Percentiles rank a stretch among this genome's conserved stretches.
phyloP scores from a whole-genome alignment of 2,113 vertebrate genomes.

The Blennius ocellaris region DNA sequence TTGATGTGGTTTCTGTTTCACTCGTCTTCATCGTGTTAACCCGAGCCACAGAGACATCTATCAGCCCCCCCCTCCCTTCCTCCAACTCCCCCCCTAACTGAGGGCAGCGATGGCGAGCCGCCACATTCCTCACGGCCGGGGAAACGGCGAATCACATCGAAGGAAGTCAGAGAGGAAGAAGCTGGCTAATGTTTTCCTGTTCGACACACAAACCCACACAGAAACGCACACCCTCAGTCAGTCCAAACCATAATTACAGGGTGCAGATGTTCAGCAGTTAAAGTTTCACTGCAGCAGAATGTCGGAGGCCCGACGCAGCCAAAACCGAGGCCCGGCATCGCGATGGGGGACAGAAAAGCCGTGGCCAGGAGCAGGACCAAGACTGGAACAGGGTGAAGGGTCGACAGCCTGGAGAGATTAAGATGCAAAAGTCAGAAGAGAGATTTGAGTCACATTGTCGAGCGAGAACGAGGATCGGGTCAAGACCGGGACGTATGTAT shows the following conservation, averaged over 20 bases:
- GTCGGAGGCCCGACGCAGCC: conserved; percentile 1
- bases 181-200: conserved; percentile 58
- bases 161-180: conserved; percentile 64
- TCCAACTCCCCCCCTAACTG: background rate
- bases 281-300: conserved; percentile 41
- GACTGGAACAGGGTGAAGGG: background rate
- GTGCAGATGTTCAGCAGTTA: conserved; percentile 48
- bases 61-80: no score
- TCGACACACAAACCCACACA: background rate
- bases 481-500: no score
- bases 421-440: no score
- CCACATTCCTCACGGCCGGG: conserved; percentile 43
- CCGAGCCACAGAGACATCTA: conserved; percentile 6
- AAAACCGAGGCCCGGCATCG: background rate
- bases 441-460: no score
- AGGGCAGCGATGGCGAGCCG: conserved; percentile 31
- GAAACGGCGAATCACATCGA: conserved; percentile 54
- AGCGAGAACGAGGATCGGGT: no score
- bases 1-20: background rate
- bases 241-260: conserved; percentile 68
- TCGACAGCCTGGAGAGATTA: no score
- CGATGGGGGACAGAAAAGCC: background rate
- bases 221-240: conserved; percentile 18
- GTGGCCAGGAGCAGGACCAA: no score
- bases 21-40: background rate